Evolutionary conservation across 1,140 invertebrate species (phyloP).

Genomic region (Nebria ingens): DNA sequence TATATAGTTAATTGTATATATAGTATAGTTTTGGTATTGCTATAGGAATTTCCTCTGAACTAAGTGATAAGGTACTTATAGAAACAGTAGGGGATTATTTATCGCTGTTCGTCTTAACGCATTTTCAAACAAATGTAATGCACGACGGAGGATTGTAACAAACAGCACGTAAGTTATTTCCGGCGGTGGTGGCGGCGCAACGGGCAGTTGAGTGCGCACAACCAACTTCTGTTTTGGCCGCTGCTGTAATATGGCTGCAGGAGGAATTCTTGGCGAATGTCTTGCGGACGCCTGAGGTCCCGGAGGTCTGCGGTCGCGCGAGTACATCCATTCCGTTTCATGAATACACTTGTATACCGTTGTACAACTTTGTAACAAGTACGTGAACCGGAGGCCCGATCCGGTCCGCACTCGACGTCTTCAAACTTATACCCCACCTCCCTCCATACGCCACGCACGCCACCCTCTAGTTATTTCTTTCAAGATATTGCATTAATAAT

Average conservation of each 20-base stretch:
- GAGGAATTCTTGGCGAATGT: conserved; percentile 9
- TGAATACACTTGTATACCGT: conserved; percentile 8
- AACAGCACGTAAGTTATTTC: conserved; percentile 7
- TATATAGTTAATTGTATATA: too few relatives aligned
- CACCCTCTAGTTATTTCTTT: too few relatives aligned
- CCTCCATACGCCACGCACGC: not conserved
- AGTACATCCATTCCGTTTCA: conserved; percentile 7
- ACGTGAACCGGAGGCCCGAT: not conserved
- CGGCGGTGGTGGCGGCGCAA: not conserved
- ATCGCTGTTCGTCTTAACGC: not conserved
- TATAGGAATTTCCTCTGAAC: too few relatives aligned
- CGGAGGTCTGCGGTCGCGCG: conserved; percentile 2
- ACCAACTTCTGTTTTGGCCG: not conserved
- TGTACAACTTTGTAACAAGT: conserved; percentile 8
- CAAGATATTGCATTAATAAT: too few relatives aligned
- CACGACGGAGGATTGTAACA: not conserved
- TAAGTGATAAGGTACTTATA: too few relatives aligned
- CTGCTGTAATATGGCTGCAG: not conserved
- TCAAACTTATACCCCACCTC: not conserved
- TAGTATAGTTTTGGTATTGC: too few relatives aligned
- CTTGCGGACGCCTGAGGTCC: conserved; percentile 3
- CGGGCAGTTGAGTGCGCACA: not conserved
- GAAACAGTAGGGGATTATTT: too few relatives aligned
- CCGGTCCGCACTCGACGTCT: not conserved
- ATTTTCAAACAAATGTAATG: conserved; percentile 1